Evolutionary conservation across 2,888 invertebrate species (phyloP).

Genomic region (Cosmia trapezina): DNA sequence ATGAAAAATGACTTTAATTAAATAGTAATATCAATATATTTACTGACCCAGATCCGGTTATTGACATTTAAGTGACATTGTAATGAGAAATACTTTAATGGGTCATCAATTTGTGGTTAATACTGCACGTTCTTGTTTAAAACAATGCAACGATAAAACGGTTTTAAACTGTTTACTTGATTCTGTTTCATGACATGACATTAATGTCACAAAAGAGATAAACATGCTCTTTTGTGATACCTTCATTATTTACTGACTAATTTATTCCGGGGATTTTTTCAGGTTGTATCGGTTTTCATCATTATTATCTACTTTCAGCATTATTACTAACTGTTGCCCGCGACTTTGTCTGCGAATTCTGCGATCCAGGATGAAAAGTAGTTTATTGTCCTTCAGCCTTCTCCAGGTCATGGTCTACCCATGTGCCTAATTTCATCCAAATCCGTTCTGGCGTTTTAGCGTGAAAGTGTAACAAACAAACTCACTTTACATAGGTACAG

Average conservation of each 20-base stretch:
- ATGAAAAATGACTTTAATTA: conserved; percentile 1
- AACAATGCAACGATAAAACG: conserved; percentile 39
- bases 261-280: conserved; percentile 32
- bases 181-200: background rate
- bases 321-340: too few relatives aligned
- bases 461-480: too few relatives aligned
- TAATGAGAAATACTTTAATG: conserved; percentile 29
- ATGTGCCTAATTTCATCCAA: too few relatives aligned
- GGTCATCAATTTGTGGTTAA: conserved; percentile 39
- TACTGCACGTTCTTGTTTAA: conserved; percentile 3
- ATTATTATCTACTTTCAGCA: background rate
- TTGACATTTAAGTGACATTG: conserved; percentile 15
- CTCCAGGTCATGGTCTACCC: too few relatives aligned
- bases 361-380: too few relatives aligned
- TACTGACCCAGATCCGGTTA: conserved; percentile 48
- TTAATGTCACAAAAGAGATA: background rate
- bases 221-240: conserved; percentile 9
- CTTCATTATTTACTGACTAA: conserved; percentile 7
- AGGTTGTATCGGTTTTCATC: background rate
- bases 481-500: too few relatives aligned
- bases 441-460: too few relatives aligned
- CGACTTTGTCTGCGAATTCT: too few relatives aligned
- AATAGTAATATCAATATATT: conserved; percentile 15
- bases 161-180: conserved; percentile 17
- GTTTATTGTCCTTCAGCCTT: too few relatives aligned